Evolutionary conservation across 2,888 invertebrate species (phyloP).

Genomic region (Branchellion lobata): DNA sequence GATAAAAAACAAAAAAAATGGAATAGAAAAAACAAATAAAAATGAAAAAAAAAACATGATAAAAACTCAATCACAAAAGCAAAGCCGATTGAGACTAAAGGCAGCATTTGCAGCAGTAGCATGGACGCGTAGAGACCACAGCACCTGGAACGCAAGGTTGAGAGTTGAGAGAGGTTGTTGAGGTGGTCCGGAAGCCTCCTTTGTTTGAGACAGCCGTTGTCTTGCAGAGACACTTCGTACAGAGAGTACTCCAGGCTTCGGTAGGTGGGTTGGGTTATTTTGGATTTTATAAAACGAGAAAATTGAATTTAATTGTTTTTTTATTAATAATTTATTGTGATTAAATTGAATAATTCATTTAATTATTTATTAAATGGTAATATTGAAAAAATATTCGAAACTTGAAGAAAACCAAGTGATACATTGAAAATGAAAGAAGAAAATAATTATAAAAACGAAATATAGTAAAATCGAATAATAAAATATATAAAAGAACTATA

Average conservation of each 20-base stretch:
- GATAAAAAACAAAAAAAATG: background rate
- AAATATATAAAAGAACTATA: too few species aligned
- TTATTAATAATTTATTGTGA: too few species aligned
- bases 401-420: too few species aligned
- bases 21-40: conserved; percentile 2
- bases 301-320: conserved; percentile 24
- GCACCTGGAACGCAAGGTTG: conserved; percentile 70
- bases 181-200: conserved; percentile 88
- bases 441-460: too few species aligned
- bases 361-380: too few species aligned
- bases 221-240: conserved; percentile 87
- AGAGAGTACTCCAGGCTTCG: conserved; percentile 73
- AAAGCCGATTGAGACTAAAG: too few species aligned
- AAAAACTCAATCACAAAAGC: background rate
- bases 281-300: background rate
- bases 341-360: too few species aligned
- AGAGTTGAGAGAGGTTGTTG: conserved; percentile 91
- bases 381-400: too few species aligned
- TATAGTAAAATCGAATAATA: too few species aligned
- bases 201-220: conserved; percentile 93
- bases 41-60: background rate
- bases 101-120: too few species aligned
- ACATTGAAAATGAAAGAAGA: too few species aligned
- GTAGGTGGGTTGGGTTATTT: background rate
- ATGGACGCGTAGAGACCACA: too few species aligned